Conservation (phyloP, 2,888 invertebrate species). For the Brenthis ino region DNA sequence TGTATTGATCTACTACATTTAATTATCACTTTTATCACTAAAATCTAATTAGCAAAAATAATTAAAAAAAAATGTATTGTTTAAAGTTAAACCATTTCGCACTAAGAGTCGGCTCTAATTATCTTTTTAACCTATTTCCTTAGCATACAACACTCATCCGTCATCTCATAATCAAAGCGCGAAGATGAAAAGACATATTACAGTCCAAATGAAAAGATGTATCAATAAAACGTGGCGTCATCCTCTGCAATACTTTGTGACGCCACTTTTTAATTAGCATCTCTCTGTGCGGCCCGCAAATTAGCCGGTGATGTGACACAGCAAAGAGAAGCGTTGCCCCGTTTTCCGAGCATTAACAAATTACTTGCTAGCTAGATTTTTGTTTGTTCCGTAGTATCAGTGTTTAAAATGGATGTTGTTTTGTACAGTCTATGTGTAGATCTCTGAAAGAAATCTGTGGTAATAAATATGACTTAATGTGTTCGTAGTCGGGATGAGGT, state of each 20-base stretch:
- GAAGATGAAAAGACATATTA: constrained; percentile 32
- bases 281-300: constrained; percentile 74
- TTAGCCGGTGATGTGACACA: constrained; percentile 74
- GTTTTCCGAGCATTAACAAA: constrained; percentile 60
- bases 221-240: constrained; percentile 40
- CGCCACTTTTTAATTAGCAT: constrained; percentile 79
- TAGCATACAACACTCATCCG: constrained; percentile 8
- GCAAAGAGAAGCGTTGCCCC: constrained; percentile 47
- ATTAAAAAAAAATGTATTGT: background rate
- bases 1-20: too few species aligned
- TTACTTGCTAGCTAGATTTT: constrained; percentile 45
- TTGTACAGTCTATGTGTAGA: background rate
- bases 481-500: too few species aligned
- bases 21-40: too few species aligned
- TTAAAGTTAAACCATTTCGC: background rate
- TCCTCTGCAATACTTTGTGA: constrained; percentile 67
- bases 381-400: constrained; percentile 4
- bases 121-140: constrained; percentile 17
- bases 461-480: too few species aligned
- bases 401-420: background rate
- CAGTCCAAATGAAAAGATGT: constrained; percentile 38
- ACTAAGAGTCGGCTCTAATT: background rate
- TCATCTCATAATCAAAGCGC: constrained; percentile 33
- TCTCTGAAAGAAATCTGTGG: too few species aligned
- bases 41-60: background rate